These are phyloP conservation scores for Priapulus caudatus DNA, from an alignment of 2,888 invertebrate species.

Conservation along the genomic window DNA sequence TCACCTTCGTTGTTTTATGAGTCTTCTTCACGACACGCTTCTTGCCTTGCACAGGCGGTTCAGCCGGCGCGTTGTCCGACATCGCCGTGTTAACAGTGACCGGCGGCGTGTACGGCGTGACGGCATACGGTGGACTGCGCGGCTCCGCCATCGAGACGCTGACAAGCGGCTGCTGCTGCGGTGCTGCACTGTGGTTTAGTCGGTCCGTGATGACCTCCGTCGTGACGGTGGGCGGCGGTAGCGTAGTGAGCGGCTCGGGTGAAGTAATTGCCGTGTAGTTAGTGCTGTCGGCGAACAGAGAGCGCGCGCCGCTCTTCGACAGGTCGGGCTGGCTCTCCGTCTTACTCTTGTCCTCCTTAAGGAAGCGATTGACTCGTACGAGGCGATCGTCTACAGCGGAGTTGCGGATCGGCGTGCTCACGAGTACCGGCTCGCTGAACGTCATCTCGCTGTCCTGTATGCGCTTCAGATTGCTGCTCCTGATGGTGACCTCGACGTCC, in stretches of 20 bases:
- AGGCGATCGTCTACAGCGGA: not conserved
- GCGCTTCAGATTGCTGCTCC: not conserved
- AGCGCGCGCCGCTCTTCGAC: not conserved
- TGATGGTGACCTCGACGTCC: no score
- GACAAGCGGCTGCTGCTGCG: not conserved
- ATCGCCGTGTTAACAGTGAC: no score
- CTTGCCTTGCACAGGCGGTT: not conserved
- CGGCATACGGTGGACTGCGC: no score
- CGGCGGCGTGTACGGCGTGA: no score
- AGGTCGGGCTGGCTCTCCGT: not conserved
- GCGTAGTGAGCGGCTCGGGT: no score
- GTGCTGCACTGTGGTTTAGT: not conserved
- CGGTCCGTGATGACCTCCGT: not conserved
- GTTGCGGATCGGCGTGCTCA: not conserved
- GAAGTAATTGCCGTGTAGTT: no score
- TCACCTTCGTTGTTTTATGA: not conserved
- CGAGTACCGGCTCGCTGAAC: not conserved
- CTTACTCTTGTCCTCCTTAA: not conserved
- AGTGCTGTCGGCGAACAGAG: no score
- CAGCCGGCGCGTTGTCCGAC: not conserved
- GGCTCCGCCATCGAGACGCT: no score
- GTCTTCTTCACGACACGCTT: not conserved
- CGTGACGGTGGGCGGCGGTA: not conserved
- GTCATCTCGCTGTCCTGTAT: not conserved
- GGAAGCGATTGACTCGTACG: not conserved